phyloP scores from a whole-genome alignment of 2,888 invertebrate species.

The Colostygia pectinataria region DNA sequence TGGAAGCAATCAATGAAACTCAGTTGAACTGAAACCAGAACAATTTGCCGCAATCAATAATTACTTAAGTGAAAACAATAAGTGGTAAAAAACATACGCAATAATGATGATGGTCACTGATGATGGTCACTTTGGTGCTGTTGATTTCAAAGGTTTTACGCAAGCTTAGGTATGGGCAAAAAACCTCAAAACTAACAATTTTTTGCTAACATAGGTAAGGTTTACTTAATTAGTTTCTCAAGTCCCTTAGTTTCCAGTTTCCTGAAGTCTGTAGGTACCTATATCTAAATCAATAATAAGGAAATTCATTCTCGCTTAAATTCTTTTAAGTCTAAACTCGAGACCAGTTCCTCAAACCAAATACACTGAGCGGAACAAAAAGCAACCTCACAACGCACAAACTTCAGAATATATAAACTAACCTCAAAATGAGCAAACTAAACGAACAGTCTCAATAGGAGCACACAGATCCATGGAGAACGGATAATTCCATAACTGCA shows the following conservation, averaged over 20 bases:
- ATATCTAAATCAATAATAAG: not conserved
- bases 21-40: conserved; percentile 3
- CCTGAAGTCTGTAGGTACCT: not conserved
- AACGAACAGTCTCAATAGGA: conserved; percentile 8
- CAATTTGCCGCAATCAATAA: too few species aligned
- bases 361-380: not conserved
- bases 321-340: not conserved
- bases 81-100: too few species aligned
- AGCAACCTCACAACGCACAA: not conserved
- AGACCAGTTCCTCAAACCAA: not conserved
- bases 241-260: not conserved
- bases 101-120: too few species aligned
- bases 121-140: too few species aligned
- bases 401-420: not conserved
- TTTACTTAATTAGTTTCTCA: not conserved
- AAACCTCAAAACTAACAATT: too few species aligned
- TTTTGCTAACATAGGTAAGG: too few species aligned
- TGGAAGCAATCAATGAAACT: not conserved
- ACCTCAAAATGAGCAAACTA: not conserved
- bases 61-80: too few species aligned
- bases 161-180: too few species aligned
- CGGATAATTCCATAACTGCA: conserved; percentile 41
- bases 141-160: too few species aligned
- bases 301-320: not conserved
- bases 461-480: conserved; percentile 22